Evolutionary conservation across 2,888 invertebrate genomes (phyloP).

Genomic region (Diloba caeruleocephala): DNA sequence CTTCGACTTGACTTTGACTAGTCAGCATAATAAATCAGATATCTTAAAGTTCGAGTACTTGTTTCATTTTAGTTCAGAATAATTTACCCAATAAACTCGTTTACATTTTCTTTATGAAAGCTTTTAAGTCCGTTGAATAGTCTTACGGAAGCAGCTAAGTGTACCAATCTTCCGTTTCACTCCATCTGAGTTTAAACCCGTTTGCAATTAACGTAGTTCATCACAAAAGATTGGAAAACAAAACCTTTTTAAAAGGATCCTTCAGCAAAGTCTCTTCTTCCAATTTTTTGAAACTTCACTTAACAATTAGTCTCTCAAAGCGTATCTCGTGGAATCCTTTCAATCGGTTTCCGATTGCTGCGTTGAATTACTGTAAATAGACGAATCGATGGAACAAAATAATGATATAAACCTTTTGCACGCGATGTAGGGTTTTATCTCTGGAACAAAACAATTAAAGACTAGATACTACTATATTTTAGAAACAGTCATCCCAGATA

Average conservation of each 20-base stretch:
- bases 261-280: slow-evolving; percentile 40
- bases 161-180: slow-evolving; percentile 20
- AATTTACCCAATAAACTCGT: slow-evolving; percentile 7
- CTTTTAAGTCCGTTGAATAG: too few species aligned
- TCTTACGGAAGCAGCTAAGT: too few species aligned
- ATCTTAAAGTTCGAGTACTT: too few species aligned
- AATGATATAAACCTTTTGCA: slow-evolving; percentile 39
- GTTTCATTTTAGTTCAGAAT: too few species aligned
- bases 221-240: slow-evolving; percentile 42
- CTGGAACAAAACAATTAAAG: slow-evolving; percentile 31
- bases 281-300: slow-evolving; percentile 45
- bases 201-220: slow-evolving; percentile 30
- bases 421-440: slow-evolving; percentile 18
- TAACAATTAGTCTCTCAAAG: slow-evolving; percentile 48
- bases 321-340: slow-evolving; percentile 41
- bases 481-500: background rate
- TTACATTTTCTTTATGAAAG: too few species aligned
- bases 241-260: slow-evolving; percentile 28
- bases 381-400: slow-evolving; percentile 37
- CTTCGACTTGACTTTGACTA: too few species aligned
- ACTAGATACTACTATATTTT: background rate
- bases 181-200: slow-evolving; percentile 21
- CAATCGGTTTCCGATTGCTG: slow-evolving; percentile 44
- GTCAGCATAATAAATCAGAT: too few species aligned
- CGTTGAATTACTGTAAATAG: slow-evolving; percentile 45